These are phyloP conservation scores for Carettochelys insculpta DNA, from an alignment of 2,113 vertebrate species.

Conservation along the genomic window DNA sequence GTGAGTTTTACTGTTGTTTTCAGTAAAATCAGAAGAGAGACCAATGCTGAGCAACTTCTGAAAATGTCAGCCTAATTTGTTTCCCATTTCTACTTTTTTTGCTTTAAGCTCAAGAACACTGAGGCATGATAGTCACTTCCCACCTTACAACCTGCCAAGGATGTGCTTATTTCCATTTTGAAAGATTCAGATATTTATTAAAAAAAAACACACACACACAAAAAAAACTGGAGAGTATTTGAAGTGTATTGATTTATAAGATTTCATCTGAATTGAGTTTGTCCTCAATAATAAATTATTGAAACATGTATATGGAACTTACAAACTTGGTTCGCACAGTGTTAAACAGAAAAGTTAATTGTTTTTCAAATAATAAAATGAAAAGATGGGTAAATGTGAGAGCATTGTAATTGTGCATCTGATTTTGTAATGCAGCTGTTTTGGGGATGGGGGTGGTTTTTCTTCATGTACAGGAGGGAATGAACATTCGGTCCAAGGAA, in stretches of 20 bases:
- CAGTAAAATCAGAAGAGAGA: neutral
- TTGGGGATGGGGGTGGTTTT: neutral
- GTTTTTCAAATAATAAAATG: neutral
- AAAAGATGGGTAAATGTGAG: neutral
- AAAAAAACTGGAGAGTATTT: neutral
- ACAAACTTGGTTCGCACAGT: neutral
- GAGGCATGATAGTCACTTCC: neutral
- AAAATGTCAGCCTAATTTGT: neutral
- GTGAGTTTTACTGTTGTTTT: neutral
- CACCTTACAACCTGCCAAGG: neutral
- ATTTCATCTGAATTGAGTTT: neutral
- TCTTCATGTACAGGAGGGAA: neutral
- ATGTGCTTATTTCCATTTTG: neutral
- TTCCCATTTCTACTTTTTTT: neutral
- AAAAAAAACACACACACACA: too few species aligned
- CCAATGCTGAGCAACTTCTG: neutral
- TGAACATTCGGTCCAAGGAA: neutral
- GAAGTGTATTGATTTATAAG: neutral
- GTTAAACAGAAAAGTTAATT: neutral
- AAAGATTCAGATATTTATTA: neutral
- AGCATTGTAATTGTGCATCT: neutral
- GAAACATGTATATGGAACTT: neutral
- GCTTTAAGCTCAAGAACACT: neutral
- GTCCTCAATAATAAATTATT: neutral
- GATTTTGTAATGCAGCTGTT: neutral